These are phyloP conservation scores for Luidia sarsii DNA, from an alignment of 53 echinoderm and acorn worm genomes.

Conservation along the genomic window DNA sequence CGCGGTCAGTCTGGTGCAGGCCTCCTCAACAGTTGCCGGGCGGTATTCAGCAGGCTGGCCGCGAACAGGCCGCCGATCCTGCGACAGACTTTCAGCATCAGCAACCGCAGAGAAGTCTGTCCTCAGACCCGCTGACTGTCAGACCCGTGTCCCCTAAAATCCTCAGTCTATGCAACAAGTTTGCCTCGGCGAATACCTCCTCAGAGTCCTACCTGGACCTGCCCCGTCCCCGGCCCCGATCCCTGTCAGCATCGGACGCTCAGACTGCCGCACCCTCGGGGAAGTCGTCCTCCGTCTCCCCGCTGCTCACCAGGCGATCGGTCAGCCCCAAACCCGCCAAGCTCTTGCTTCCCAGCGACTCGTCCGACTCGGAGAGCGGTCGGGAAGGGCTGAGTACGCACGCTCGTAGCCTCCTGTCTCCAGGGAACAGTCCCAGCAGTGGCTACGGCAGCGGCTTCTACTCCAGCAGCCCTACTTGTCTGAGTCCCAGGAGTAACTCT, in stretches of 20 bases:
- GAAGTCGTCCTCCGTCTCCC: conserved; percentile 42
- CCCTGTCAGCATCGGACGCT: conserved; percentile 70
- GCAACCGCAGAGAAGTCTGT: conserved; percentile 13
- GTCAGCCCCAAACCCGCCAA: conserved; percentile 69
- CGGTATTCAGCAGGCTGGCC: too few relatives aligned
- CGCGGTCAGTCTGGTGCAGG: neutral
- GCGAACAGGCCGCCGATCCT: neutral
- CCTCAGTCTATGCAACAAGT: conserved; percentile 85
- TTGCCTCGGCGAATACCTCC: conserved; percentile 54
- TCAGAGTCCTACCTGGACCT: conserved; percentile 26
- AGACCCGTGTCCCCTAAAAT: conserved; percentile 91
- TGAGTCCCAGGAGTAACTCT: conserved; percentile 89
- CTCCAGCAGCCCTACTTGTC: conserved; percentile 84
- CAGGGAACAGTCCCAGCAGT: conserved; percentile 85
- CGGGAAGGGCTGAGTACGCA: conserved; percentile 6
- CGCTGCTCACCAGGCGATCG: conserved; percentile 66
- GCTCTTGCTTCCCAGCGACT: conserved; percentile 38
- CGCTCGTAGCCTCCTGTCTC: conserved; percentile 33
- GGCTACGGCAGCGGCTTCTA: conserved; percentile 94
- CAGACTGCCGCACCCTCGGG: conserved; percentile 44
- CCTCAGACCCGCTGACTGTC: conserved; percentile 63
- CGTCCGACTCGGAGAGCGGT: conserved; percentile 44
- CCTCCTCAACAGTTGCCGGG: conserved; percentile 26
- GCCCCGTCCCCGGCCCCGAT: conserved; percentile 58
- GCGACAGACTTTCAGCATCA: neutral